These are phyloP conservation scores for Melanargia galathea DNA, from an alignment of 2,888 invertebrate species.

Conservation along the genomic window DNA sequence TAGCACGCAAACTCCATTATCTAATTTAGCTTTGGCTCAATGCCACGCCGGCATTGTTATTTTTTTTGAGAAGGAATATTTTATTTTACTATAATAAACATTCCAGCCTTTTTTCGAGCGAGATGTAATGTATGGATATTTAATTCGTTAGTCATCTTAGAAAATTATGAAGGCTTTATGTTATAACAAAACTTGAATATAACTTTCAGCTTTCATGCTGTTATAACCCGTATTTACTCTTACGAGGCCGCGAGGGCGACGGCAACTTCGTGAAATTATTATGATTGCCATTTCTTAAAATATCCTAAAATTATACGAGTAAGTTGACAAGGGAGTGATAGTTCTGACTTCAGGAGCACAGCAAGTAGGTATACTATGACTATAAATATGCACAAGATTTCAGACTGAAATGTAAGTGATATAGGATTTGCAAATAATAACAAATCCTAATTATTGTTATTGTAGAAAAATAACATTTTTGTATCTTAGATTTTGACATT, in stretches of 20 bases:
- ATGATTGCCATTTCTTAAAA: neutral
- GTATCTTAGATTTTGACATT: too few relatives aligned
- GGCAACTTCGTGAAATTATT: neutral
- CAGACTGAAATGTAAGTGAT: too few relatives aligned
- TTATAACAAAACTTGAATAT: neutral
- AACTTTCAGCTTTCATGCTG: neutral
- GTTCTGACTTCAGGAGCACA: neutral
- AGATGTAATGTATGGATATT: neutral
- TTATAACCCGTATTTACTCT: neutral
- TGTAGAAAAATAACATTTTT: too few relatives aligned
- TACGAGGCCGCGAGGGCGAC: neutral
- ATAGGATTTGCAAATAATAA: too few relatives aligned
- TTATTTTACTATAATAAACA: conserved; percentile 74
- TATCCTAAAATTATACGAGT: neutral
- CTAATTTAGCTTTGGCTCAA: conserved; percentile 82
- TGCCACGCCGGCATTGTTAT: conserved; percentile 78
- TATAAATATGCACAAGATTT: neutral
- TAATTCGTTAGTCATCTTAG: neutral
- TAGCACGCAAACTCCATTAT: conserved; percentile 83
- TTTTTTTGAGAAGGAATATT: conserved; percentile 71
- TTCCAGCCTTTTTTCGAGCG: conserved; percentile 37
- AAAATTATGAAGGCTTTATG: neutral
- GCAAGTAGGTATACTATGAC: neutral
- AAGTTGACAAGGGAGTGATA: neutral
- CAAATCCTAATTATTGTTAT: too few relatives aligned